Conservation (phyloP, 2,113 vertebrate genomes). For the Oncorhynchus clarkii region DNA sequence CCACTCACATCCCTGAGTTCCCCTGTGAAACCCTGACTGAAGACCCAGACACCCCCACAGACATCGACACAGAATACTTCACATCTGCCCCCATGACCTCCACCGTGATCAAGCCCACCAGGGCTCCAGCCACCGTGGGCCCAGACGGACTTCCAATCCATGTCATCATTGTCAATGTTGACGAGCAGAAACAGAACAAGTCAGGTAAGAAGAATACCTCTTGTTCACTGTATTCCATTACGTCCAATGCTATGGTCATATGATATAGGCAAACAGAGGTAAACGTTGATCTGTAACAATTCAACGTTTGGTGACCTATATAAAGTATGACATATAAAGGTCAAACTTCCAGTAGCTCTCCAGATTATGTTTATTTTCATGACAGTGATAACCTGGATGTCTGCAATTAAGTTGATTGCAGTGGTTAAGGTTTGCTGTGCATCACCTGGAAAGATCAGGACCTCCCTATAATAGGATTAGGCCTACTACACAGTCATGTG, state of each 20-base stretch:
- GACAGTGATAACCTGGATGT: neutral
- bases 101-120: slow-evolving; percentile 54
- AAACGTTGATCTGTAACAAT: too few species aligned
- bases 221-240: slow-evolving; percentile 4
- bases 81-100: slow-evolving; percentile 54
- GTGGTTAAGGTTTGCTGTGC: neutral
- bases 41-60: slow-evolving; percentile 53
- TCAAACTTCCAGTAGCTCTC: neutral
- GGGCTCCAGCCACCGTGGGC: slow-evolving; percentile 51
- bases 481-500: neutral
- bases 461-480: slow-evolving; percentile 10
- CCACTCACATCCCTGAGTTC: slow-evolving; percentile 20
- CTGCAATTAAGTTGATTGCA: neutral
- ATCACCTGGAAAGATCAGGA: neutral
- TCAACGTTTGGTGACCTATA: neutral
- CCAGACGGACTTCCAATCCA: slow-evolving; percentile 65
- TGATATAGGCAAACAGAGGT: too few species aligned
- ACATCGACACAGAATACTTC: slow-evolving; percentile 77
- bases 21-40: slow-evolving; percentile 47
- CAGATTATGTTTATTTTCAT: neutral
- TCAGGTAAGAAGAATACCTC: slow-evolving; percentile 82
- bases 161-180: slow-evolving; percentile 74
- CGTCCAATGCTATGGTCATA: neutral
- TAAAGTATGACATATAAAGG: neutral
- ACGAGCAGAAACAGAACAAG: slow-evolving; percentile 71